phyloP scores from a whole-genome alignment of 1,140 invertebrate species.

The Pomacea maculata region DNA sequence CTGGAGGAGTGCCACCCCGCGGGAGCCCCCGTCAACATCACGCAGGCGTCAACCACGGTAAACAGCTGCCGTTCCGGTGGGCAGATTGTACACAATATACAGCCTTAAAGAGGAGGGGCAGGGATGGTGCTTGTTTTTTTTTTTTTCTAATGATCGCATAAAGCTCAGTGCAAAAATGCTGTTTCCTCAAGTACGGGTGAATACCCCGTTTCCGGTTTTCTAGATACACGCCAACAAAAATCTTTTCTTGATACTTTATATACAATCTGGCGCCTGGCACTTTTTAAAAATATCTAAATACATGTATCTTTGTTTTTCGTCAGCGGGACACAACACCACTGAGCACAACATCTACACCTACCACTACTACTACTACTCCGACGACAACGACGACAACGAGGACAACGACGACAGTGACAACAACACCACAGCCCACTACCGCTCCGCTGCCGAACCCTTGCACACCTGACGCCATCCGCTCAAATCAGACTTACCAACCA shows the following conservation, averaged over 20 bases:
- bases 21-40: background rate
- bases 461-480: background rate
- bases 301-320: too few relatives aligned
- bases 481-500: conserved; percentile 10
- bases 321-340: too few relatives aligned
- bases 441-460: conserved; percentile 1
- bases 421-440: background rate
- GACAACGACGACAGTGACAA: background rate
- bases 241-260: too few relatives aligned
- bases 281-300: too few relatives aligned
- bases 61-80: background rate
- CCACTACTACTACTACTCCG: background rate
- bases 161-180: background rate
- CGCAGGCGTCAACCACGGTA: background rate
- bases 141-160: background rate
- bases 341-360: background rate
- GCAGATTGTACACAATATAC: background rate
- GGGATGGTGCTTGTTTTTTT: background rate
- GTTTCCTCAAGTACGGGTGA: background rate
- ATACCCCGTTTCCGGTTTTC: too few relatives aligned
- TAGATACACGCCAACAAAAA: too few relatives aligned
- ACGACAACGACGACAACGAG: background rate
- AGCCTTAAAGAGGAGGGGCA: background rate
- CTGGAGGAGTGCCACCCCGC: conserved; percentile 21
- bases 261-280: too few relatives aligned